Evolutionary conservation across 2,888 invertebrate genomes (phyloP), one percentile per base, ranked within the genome.

Genomic region (Belgica antarctica): DNA sequence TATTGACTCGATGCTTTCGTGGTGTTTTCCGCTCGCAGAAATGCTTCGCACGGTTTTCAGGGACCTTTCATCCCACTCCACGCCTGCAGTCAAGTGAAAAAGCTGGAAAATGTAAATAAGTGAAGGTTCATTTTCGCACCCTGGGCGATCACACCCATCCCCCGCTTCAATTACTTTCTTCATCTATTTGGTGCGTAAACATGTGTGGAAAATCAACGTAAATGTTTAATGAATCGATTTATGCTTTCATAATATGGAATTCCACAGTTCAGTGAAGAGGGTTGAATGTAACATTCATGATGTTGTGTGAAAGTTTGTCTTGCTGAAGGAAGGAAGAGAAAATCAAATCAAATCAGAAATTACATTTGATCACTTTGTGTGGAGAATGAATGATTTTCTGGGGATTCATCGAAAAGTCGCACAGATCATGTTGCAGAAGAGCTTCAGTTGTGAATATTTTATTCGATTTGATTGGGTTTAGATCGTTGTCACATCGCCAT

Each of bases 191-290:
- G 59, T 24, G 59, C 27, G 59, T 59, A 25, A 59, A 59, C 59
- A 59, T 59, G 59, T 59, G 59, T 59, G 59, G 59, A 59, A 25
- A 59, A 59, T 59, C 59, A 59, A 27, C 59, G 27, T 59, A 27
- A 59, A 59, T 59, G 59, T 59, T 59, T 59, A 59, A 59, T 59
- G 59, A 59, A 59, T 59, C 59, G 59, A 59, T 59, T 59, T 59
- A 59, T 59, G 59, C 24, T 59, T 59, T 59, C 59, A 52, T 59
- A 27, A 27, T 27, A 59, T 52, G 52, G 22, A 52, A 22, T 52
- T 52, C 17, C n/a, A 8, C 52, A 7, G 12, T 52, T n/a, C n/a
- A n/a, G n/a, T n/a, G n/a, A n/a, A n/a, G n/a, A n/a, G n/a, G n/a
- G n/a, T n/a, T n/a, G n/a, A n/a, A 8, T 22, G 59, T 59, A 59